Evolutionary conservation across 1,140 invertebrate species (phyloP).

Genomic region (Nixonia krombeini): DNA sequence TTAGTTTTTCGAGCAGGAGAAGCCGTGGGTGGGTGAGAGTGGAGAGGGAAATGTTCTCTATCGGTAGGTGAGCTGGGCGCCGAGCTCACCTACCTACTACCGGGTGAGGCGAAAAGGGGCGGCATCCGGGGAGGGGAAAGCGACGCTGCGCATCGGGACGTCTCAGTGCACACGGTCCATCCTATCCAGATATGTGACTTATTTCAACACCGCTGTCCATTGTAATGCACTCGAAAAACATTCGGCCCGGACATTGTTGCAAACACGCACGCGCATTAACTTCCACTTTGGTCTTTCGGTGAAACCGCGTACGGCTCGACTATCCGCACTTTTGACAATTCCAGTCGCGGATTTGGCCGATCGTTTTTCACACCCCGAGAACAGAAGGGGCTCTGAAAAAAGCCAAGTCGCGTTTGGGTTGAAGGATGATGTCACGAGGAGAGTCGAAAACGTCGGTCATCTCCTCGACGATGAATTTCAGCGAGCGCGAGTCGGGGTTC

Average conservation of each 20-base stretch:
- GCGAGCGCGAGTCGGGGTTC: constrained; percentile 1
- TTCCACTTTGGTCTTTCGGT: constrained; percentile 28
- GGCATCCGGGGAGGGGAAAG: constrained; percentile 38
- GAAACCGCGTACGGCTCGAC: constrained; percentile 17
- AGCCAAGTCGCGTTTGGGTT: too few relatives aligned
- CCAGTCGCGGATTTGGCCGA: too few relatives aligned
- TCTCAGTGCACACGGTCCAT: constrained; percentile 60
- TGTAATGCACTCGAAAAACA: constrained; percentile 61
- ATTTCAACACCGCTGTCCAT: constrained; percentile 59
- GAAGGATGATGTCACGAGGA: neutral
- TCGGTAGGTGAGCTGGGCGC: constrained; percentile 30
- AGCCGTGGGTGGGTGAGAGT: constrained; percentile 26
- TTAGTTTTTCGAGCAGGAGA: constrained; percentile 32
- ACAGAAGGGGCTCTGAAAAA: too few relatives aligned
- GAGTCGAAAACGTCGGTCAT: neutral
- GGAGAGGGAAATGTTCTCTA: constrained; percentile 41
- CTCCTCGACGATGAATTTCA: neutral
- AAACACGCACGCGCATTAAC: constrained; percentile 52
- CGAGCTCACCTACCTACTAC: constrained; percentile 2
- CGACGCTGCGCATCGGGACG: constrained; percentile 43
- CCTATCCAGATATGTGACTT: constrained; percentile 61
- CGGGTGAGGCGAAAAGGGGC: constrained; percentile 30
- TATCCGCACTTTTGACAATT: too few relatives aligned
- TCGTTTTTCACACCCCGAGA: too few relatives aligned
- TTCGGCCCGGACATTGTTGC: constrained; percentile 58